phyloP scores from a whole-genome alignment of 2,797 vertebrate species.

The Sebastes matsubarae region DNA sequence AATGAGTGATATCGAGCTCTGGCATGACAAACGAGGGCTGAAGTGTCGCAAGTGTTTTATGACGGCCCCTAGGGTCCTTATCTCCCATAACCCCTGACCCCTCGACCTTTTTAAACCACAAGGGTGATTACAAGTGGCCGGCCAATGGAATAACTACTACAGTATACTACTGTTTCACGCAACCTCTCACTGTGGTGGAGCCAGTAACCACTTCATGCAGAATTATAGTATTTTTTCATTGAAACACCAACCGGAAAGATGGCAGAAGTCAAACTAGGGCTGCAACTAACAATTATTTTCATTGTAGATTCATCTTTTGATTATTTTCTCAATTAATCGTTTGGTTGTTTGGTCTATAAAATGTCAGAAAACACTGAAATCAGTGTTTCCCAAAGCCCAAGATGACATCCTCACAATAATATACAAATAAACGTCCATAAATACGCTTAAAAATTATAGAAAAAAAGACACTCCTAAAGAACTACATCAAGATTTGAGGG shows the following conservation, averaged over 20 bases:
- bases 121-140: conserved; percentile 73
- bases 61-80: conserved; percentile 68
- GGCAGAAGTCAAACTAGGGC: background rate
- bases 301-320: no score
- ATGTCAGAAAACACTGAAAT: no score
- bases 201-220: background rate
- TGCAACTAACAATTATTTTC: no score
- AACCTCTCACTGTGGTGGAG: background rate
- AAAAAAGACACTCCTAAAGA: fast-evolving
- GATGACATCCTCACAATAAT: no score
- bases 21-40: conserved; percentile 75
- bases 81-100: conserved; percentile 77
- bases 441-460: background rate
- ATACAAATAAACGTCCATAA: background rate
- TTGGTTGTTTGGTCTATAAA: no score
- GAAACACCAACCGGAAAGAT: background rate
- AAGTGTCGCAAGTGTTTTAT: conserved; percentile 80
- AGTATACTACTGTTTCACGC: conserved; percentile 33
- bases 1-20: conserved; percentile 72
- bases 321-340: no score
- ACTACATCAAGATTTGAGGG: no score
- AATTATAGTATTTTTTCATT: background rate
- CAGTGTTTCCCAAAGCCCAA: no score
- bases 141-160: conserved; percentile 49
- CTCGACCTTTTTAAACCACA: conserved; percentile 76